A percentile compares a stretch with the other conserved stretches of the same genome.
Conservation (phyloP, 64 coral and sea anemone genomes). For the Catalaphyllia jardinei region DNA sequence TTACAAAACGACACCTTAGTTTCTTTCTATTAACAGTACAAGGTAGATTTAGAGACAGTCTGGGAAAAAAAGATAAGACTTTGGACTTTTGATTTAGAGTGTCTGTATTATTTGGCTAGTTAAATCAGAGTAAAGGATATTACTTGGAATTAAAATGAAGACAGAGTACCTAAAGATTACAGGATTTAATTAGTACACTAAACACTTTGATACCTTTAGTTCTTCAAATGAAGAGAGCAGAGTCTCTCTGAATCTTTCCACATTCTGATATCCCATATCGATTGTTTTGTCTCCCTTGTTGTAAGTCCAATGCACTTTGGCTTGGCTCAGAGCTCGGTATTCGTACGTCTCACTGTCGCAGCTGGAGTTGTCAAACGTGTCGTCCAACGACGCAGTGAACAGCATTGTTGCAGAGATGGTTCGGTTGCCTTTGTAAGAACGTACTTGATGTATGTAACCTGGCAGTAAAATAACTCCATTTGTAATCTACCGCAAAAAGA, state of each 20-base stretch:
- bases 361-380: conserved; percentile 71
- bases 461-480: conserved; percentile 5
- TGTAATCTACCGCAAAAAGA: not conserved
- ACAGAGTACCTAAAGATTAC: no score
- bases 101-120: no score
- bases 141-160: not conserved
- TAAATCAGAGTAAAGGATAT: no score
- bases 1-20: no score
- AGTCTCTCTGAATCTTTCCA: conserved; percentile 68
- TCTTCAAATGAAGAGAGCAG: conserved; percentile 32
- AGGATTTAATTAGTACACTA: not conserved
- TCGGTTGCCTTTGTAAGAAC: conserved; percentile 64
- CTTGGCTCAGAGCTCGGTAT: conserved; percentile 85
- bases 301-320: conserved; percentile 92
- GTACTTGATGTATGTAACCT: conserved; percentile 95
- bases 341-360: conserved; percentile 83
- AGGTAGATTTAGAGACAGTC: no score
- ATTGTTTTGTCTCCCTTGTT: conserved; percentile 89
- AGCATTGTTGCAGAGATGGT: conserved; percentile 96
- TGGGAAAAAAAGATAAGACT: no score
- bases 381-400: conserved; percentile 75
- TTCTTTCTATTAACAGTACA: no score
- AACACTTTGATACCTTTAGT: not conserved
- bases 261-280: conserved; percentile 90
- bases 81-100: no score